Conservation (phyloP, 37 sponge, comb jelly and placozoan genomes). For the Ephydatia muelleri region DNA sequence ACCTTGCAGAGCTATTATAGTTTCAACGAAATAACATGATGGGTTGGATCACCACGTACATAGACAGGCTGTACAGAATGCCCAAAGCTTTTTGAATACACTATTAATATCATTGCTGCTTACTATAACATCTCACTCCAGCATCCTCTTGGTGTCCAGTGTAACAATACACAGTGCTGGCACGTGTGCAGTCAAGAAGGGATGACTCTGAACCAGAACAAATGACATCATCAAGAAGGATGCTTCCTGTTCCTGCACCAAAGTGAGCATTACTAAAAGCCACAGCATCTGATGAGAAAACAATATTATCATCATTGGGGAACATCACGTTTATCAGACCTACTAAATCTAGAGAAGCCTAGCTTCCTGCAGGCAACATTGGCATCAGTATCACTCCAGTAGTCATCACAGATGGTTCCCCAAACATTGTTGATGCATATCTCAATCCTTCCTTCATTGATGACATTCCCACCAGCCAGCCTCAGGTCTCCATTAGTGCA, state of each 20-base stretch:
- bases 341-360: not conserved
- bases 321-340: not conserved
- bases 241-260: slow-evolving; percentile 5
- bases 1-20: no score
- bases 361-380: no score
- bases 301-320: no score
- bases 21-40: no score
- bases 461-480: slow-evolving; percentile 7
- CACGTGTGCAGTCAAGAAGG: not conserved
- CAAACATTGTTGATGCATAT: no score
- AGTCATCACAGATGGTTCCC: no score
- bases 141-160: slow-evolving; percentile 10
- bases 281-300: not conserved
- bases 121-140: slow-evolving; percentile 9
- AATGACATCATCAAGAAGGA: not conserved
- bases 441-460: slow-evolving; percentile 15
- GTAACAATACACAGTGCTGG: not conserved
- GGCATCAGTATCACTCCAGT: no score
- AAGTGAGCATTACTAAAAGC: slow-evolving; percentile 14
- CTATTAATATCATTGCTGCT: not conserved
- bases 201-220: not conserved
- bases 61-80: no score
- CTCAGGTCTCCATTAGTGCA: slow-evolving; percentile 1
- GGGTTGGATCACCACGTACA: no score
- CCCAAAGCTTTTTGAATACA: no score